Conservation (phyloP, 2,888 invertebrate species). For the Anthophora plumipes region DNA sequence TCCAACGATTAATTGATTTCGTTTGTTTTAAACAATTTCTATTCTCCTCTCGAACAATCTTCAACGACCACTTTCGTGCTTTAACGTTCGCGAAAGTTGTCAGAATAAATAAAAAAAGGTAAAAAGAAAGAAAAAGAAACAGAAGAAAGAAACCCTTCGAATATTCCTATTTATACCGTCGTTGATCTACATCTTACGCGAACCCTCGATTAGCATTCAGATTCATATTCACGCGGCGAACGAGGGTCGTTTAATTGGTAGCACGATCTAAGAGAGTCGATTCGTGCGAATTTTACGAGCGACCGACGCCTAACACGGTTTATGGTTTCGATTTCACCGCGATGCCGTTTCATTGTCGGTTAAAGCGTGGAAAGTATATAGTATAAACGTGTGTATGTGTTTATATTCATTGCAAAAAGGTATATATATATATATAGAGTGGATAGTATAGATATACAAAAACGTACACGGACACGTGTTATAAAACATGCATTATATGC, state of each 20-base stretch:
- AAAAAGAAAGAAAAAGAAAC: neutral
- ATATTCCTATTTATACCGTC: constrained; percentile 20
- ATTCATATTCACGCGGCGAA: constrained; percentile 17
- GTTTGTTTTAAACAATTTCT: neutral
- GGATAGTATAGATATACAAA: neutral
- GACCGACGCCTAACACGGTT: constrained; percentile 58
- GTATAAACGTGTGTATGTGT: neutral
- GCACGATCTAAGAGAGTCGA: constrained; percentile 32
- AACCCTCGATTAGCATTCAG: constrained; percentile 3
- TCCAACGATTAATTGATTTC: too few species aligned
- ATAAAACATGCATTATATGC: constrained; percentile 18
- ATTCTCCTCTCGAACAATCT: neutral
- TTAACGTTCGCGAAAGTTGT: neutral
- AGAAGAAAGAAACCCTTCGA: neutral
- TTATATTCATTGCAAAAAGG: too few species aligned
- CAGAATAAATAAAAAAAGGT: too few species aligned
- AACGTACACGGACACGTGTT: neutral
- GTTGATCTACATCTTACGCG: constrained; percentile 5
- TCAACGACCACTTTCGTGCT: neutral
- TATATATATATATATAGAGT: constrained; percentile 16
- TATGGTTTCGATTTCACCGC: constrained; percentile 52
- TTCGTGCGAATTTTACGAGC: constrained; percentile 61
- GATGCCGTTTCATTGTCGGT: constrained; percentile 53
- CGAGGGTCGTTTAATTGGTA: constrained; percentile 34
- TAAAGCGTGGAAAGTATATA: constrained; percentile 34